phyloP scores from a whole-genome alignment of 2,888 invertebrate genomes.

The Harpagoxenus sublaevis region DNA sequence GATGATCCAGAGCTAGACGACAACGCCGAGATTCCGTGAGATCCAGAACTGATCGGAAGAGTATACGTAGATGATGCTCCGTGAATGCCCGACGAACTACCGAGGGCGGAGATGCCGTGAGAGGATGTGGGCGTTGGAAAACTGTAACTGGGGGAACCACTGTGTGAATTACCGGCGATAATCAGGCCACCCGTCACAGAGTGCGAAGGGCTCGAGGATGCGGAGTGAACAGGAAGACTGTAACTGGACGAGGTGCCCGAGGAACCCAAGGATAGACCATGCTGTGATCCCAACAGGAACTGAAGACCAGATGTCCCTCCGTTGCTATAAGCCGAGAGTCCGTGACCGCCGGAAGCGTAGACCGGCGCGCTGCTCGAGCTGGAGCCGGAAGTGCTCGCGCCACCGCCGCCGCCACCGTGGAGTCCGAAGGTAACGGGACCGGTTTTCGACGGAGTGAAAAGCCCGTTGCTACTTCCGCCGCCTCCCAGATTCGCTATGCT shows the following conservation, averaged over 20 bases:
- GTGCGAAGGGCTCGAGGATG: conserved; percentile 72
- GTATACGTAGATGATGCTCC: conserved; percentile 48
- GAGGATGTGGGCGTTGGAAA: conserved; percentile 66
- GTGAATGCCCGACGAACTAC: conserved; percentile 57
- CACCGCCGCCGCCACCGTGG: conserved; percentile 68
- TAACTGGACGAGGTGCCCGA: conserved; percentile 66
- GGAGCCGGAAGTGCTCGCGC: conserved; percentile 42
- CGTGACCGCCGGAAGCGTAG: conserved; percentile 77
- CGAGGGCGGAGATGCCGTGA: conserved; percentile 56
- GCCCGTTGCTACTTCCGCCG: conserved; percentile 58
- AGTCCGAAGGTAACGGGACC: conserved; percentile 83
- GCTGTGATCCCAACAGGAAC: conserved; percentile 73
- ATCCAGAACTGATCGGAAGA: conserved; percentile 66
- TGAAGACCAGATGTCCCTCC: conserved; percentile 73
- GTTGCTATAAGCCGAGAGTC: conserved; percentile 77
- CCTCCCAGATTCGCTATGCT: conserved; percentile 51
- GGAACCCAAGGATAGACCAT: conserved; percentile 63
- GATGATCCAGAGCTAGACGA: conserved; percentile 52
- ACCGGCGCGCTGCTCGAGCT: conserved; percentile 65
- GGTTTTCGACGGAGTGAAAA: conserved; percentile 77
- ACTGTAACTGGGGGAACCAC: conserved; percentile 34
- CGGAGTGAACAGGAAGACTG: conserved; percentile 61
- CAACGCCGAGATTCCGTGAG: conserved; percentile 67
- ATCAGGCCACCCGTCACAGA: conserved; percentile 75
- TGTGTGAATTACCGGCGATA: conserved; percentile 65